phyloP scores from a whole-genome alignment of 2,113 vertebrate genomes.

The Micronycteris hirsuta region DNA sequence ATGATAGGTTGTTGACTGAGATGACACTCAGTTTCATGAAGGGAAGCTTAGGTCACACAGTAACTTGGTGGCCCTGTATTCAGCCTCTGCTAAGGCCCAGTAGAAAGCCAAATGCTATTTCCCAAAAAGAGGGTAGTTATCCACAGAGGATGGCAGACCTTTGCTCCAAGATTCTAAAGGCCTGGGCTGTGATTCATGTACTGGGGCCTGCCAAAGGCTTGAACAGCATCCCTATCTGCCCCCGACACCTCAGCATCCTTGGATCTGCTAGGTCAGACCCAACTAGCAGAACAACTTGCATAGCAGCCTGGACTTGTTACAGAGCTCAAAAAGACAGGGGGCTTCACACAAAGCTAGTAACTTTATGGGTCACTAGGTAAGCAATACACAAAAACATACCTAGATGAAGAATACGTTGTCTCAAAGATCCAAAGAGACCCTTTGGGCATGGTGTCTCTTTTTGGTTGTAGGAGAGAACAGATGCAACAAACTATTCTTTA shows the following conservation, averaged over 20 bases:
- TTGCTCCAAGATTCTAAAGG: not conserved
- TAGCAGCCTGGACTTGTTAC: not conserved
- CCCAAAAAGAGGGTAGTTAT: not conserved
- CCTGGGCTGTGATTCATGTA: not conserved
- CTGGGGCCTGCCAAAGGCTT: not conserved
- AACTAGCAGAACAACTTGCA: not conserved
- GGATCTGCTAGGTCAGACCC: not conserved
- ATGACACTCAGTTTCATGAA: not conserved
- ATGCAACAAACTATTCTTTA: not conserved
- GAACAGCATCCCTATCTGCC: not conserved
- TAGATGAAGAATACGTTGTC: not conserved
- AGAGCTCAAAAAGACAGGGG: not conserved
- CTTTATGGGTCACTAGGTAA: not conserved
- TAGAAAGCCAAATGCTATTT: not conserved
- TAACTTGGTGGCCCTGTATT: not conserved
- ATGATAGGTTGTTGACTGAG: not conserved
- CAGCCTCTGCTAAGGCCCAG: not conserved
- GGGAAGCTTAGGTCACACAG: not conserved
- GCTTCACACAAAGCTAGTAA: not conserved
- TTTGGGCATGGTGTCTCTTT: not conserved
- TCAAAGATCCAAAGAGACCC: not conserved
- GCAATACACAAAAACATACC: not conserved
- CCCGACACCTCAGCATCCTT: not conserved
- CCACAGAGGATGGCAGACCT: not conserved
- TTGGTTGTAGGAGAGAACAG: not conserved